Conservation (phyloP, 2,113 vertebrate species). For the Donacobius atricapilla region DNA sequence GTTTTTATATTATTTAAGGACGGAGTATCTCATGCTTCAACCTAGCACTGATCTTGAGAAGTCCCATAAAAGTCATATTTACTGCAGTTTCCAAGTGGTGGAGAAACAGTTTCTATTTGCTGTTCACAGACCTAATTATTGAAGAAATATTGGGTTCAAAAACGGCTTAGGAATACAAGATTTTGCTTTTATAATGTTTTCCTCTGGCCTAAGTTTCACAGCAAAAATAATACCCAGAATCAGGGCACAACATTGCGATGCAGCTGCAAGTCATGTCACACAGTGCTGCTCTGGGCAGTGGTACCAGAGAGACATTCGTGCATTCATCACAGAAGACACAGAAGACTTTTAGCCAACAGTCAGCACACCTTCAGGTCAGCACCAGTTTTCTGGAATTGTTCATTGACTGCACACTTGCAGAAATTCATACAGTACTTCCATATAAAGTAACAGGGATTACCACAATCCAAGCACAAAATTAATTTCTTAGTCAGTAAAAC, state of each 20-base stretch:
- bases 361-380: background rate
- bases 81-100: background rate
- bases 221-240: background rate
- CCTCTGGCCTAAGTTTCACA: background rate
- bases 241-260: background rate
- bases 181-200: background rate
- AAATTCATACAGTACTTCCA: background rate
- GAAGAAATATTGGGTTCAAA: background rate
- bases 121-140: background rate
- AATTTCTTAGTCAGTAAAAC: background rate
- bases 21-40: rapidly evolving
- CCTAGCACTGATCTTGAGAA: background rate
- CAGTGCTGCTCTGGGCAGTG: background rate
- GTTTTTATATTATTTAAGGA: background rate
- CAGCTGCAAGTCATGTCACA: no score
- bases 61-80: background rate
- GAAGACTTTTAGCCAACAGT: background rate
- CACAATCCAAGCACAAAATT: background rate
- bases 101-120: background rate
- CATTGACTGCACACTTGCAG: background rate
- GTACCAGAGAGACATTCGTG: background rate
- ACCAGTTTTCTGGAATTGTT: background rate
- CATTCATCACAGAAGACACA: background rate
- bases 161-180: rapidly evolving
- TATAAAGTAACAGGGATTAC: background rate